Percentiles rank a stretch among this genome's conserved stretches.
These are phyloP conservation scores for Trissoscelio sp. DNA, from an alignment of 2,888 invertebrate genomes.

Conservation along the genomic window DNA sequence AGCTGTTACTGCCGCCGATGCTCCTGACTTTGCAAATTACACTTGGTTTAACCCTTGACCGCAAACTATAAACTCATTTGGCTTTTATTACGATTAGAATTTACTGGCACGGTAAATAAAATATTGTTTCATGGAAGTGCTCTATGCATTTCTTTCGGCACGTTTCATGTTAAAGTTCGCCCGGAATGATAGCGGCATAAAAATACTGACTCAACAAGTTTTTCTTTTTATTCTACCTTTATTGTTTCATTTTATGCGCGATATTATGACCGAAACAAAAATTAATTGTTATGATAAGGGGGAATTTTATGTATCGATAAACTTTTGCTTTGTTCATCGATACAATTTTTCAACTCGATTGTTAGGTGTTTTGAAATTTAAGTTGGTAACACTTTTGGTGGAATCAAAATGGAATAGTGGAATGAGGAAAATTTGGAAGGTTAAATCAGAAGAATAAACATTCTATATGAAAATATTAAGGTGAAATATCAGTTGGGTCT, in stretches of 20 bases:
- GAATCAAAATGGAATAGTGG: too few relatives aligned
- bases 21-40: conserved; percentile 42
- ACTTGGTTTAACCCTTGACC: conserved; percentile 14
- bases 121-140: not conserved
- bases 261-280: not conserved
- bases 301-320: not conserved
- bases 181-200: not conserved
- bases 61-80: conserved; percentile 25
- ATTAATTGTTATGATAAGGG: not conserved
- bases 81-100: conserved; percentile 21
- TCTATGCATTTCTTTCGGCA: not conserved
- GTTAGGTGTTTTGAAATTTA: too few relatives aligned
- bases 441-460: too few relatives aligned
- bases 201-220: conserved; percentile 9
- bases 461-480: too few relatives aligned
- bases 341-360: too few relatives aligned
- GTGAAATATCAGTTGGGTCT: too few relatives aligned
- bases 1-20: conserved; percentile 10
- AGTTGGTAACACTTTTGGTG: too few relatives aligned
- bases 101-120: not conserved
- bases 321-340: too few relatives aligned
- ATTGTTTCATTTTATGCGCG: conserved; percentile 7
- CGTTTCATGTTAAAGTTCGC: not conserved
- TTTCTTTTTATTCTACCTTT: conserved; percentile 1
- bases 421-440: too few relatives aligned